Evolutionary conservation across 1,140 invertebrate species (phyloP).

Genomic region (Dolichoris vasculosae): DNA sequence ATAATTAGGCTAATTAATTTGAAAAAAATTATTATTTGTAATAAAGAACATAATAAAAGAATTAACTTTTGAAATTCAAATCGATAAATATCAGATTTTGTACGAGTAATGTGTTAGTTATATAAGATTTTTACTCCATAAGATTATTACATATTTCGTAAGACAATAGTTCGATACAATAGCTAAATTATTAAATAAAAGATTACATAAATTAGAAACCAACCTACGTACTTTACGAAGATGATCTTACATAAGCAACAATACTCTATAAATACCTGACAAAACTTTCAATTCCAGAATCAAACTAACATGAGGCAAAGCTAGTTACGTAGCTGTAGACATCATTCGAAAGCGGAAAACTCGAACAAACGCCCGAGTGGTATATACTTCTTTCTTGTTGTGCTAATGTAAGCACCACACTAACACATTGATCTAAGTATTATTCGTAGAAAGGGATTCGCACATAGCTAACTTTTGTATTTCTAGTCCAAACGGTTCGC

Average conservation of each 20-base stretch:
- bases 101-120: no score
- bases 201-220: neutral
- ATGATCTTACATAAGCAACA: no score
- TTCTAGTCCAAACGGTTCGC: neutral
- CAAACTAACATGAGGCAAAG: neutral
- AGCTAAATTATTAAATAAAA: neutral
- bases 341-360: neutral
- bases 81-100: no score
- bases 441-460: no score
- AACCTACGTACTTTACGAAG: neutral
- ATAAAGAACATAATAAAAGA: no score
- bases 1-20: no score
- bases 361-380: neutral
- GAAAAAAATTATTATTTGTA: no score
- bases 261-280: neutral
- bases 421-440: neutral
- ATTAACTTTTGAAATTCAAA: no score
- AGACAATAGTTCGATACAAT: neutral
- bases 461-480: neutral
- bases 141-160: neutral
- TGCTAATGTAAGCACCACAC: neutral
- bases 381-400: neutral
- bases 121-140: no score
- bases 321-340: neutral
- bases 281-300: slow-evolving; percentile 8